A percentile compares a stretch with the other conserved stretches of the same genome.
phyloP scores from a whole-genome alignment of 2,113 vertebrate genomes.

The Ciconia boyciana region DNA sequence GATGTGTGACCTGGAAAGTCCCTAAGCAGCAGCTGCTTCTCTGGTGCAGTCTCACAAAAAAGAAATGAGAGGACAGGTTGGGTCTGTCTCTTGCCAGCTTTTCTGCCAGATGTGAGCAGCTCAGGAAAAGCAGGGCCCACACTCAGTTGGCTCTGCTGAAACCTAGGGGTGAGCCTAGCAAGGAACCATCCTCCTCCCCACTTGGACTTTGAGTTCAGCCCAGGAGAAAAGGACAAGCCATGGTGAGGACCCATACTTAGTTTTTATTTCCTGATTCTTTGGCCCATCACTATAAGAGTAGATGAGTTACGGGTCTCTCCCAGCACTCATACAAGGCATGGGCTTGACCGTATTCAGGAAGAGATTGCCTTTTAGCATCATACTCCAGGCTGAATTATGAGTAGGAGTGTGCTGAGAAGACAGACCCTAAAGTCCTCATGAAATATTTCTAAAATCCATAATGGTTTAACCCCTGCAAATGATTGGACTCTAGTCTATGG shows the following conservation, averaged over 20 bases:
- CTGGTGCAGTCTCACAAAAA: not conserved
- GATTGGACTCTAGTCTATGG: not conserved
- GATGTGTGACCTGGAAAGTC: not conserved
- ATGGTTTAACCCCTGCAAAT: not conserved
- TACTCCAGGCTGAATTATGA: not conserved
- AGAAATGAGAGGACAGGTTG: not conserved
- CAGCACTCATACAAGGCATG: not conserved
- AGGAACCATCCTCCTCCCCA: not conserved
- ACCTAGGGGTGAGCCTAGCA: not conserved
- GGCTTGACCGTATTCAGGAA: not conserved
- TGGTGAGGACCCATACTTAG: not conserved
- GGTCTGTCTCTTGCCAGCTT: not conserved
- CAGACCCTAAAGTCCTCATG: not conserved
- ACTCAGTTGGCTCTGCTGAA: not conserved
- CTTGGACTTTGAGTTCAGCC: not conserved
- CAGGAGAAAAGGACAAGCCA: not conserved
- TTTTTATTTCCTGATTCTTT: not conserved
- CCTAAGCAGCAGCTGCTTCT: not conserved
- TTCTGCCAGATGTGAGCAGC: not conserved
- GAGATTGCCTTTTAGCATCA: not conserved
- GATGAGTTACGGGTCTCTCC: not conserved
- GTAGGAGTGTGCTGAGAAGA: not conserved
- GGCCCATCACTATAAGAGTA: not conserved
- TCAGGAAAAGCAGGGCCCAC: not conserved
- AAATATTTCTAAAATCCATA: not conserved